Evolutionary conservation across 2,888 invertebrate genomes (phyloP).

Genomic region (Volucella bombylans): DNA sequence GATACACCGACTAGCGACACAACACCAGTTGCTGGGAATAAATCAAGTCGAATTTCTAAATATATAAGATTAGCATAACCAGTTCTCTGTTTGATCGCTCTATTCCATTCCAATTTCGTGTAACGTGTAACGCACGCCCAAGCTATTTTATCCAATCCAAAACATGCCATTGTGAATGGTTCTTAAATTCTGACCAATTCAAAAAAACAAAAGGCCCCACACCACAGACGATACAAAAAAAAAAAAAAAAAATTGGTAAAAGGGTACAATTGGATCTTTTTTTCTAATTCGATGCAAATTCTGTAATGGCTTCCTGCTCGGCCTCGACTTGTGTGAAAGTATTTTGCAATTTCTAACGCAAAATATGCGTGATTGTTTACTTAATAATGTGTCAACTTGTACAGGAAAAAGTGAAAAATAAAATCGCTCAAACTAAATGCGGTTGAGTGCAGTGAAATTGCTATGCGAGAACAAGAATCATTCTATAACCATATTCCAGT

Average conservation of each 20-base stretch:
- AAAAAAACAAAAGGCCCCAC: conserved; percentile 34
- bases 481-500: conserved; percentile 56
- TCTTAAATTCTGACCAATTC: conserved; percentile 29
- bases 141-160: background rate
- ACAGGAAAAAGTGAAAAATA: conserved; percentile 3
- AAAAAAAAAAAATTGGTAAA: conserved; percentile 20
- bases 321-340: conserved; percentile 45
- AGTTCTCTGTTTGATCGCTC: no score
- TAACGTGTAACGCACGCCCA: conserved; percentile 9
- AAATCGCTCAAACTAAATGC: conserved; percentile 14
- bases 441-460: conserved; percentile 38
- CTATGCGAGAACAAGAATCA: conserved; percentile 47
- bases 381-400: conserved; percentile 54
- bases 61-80: no score
- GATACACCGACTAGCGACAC: no score
- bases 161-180: conserved; percentile 23
- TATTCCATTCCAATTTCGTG: background rate
- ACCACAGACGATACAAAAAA: background rate
- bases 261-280: conserved; percentile 52
- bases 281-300: conserved; percentile 68
- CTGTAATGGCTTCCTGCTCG: conserved; percentile 72
- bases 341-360: conserved; percentile 32
- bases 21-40: no score
- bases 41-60: no score
- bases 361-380: conserved; percentile 17